These are phyloP conservation scores for Mimumesa dahlbomi DNA, from an alignment of 2,888 invertebrate genomes.

Conservation along the genomic window DNA sequence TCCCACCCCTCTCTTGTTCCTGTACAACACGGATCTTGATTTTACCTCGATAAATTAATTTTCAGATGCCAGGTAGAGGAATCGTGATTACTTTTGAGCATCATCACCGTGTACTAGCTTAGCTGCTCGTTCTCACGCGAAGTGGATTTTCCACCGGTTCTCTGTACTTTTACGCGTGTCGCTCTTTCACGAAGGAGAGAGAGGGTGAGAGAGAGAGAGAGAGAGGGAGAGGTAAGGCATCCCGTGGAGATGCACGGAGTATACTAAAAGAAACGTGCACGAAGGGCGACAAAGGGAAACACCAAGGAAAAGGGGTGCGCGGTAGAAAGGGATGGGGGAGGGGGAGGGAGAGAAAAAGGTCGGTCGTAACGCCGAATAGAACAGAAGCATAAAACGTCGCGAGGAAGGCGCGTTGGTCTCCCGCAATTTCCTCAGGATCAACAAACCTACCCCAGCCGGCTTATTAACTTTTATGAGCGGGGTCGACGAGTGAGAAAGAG, in stretches of 20 bases:
- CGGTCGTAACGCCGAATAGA: constrained; percentile 65
- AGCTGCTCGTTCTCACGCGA: constrained; percentile 12
- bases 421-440: constrained; percentile 76
- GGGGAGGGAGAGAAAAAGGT: constrained; percentile 42
- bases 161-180: constrained; percentile 50
- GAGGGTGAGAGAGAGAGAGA: neutral
- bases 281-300: neutral
- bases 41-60: too few species aligned
- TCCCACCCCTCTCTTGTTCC: too few species aligned
- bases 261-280: constrained; percentile 8
- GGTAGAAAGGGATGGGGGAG: constrained; percentile 13
- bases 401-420: constrained; percentile 55
- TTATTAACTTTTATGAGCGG: constrained; percentile 77
- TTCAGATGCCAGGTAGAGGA: too few species aligned
- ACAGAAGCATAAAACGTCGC: constrained; percentile 68
- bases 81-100: constrained; percentile 23
- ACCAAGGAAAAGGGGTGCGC: constrained; percentile 23
- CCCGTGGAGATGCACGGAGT: too few species aligned
- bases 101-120: constrained; percentile 34
- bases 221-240: too few species aligned
- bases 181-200: constrained; percentile 12
- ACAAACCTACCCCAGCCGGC: constrained; percentile 69
- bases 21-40: too few species aligned
- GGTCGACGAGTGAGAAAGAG: constrained; percentile 31
- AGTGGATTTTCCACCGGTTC: constrained; percentile 39